phyloP scores from a whole-genome alignment of 2,888 invertebrate genomes.

The Gonocerus acuteangulatus region DNA sequence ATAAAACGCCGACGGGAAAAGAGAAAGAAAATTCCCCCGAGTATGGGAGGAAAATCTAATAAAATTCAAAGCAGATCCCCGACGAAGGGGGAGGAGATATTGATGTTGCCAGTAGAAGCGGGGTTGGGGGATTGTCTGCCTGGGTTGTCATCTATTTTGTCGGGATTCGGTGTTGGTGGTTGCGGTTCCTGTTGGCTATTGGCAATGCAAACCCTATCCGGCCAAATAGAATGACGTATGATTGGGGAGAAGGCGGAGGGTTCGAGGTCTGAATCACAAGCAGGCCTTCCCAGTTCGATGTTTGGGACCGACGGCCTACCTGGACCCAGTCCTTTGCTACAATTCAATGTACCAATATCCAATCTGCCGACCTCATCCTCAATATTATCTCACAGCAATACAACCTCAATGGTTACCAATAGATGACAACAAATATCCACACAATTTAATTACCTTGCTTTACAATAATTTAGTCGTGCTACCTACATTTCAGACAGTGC shows the following conservation, averaged over 20 bases:
- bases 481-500: too few species aligned
- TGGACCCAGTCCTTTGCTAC: too few species aligned
- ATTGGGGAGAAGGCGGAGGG: neutral
- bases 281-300: too few species aligned
- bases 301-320: too few species aligned
- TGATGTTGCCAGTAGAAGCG: neutral
- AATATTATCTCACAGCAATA: too few species aligned
- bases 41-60: neutral
- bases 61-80: neutral
- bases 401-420: too few species aligned
- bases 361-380: too few species aligned
- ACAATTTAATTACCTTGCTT: too few species aligned
- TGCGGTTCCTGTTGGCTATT: neutral
- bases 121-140: neutral
- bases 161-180: neutral
- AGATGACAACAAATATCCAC: too few species aligned
- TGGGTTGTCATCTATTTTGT: neutral
- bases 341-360: too few species aligned
- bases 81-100: neutral
- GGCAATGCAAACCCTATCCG: neutral
- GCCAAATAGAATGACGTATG: neutral
- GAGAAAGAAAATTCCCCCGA: neutral
- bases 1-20: neutral
- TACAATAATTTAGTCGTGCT: too few species aligned
- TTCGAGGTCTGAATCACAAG: too few species aligned